Percentiles rank a stretch among this genome's conserved stretches.
phyloP scores from a whole-genome alignment of 2,888 invertebrate genomes.

The Heteropelma amictum region DNA sequence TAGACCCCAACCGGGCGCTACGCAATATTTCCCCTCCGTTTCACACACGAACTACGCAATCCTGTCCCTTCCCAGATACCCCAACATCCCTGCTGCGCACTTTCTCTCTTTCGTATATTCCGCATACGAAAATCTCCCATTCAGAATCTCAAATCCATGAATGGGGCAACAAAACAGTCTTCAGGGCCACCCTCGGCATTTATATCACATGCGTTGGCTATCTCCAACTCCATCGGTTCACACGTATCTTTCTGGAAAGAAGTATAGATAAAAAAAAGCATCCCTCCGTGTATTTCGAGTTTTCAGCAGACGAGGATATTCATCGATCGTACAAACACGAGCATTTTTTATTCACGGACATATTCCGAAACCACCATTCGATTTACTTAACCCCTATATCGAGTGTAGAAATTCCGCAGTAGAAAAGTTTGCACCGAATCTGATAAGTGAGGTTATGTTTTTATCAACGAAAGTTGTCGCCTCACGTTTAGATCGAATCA shows the following conservation, averaged over 20 bases:
- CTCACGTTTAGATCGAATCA: too few relatives aligned
- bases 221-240: not conserved
- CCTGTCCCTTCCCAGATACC: constrained; percentile 50
- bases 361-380: too few relatives aligned
- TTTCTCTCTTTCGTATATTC: not conserved
- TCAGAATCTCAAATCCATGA: constrained; percentile 58
- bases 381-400: too few relatives aligned
- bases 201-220: constrained; percentile 33
- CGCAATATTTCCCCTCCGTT: constrained; percentile 46
- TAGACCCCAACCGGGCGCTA: constrained; percentile 49
- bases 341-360: too few relatives aligned
- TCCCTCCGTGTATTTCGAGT: constrained; percentile 3
- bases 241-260: not conserved
- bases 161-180: constrained; percentile 48
- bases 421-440: too few relatives aligned
- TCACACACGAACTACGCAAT: constrained; percentile 36
- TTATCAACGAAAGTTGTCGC: too few relatives aligned
- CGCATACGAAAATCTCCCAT: constrained; percentile 45
- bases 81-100: constrained; percentile 14
- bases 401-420: too few relatives aligned
- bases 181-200: constrained; percentile 40
- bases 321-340: constrained; percentile 35
- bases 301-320: constrained; percentile 1
- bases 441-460: too few relatives aligned
- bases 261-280: not conserved